Base-by-base conservation (phyloP, 1,140 invertebrate genomes). In the Temnothorax nylanderi region DNA sequence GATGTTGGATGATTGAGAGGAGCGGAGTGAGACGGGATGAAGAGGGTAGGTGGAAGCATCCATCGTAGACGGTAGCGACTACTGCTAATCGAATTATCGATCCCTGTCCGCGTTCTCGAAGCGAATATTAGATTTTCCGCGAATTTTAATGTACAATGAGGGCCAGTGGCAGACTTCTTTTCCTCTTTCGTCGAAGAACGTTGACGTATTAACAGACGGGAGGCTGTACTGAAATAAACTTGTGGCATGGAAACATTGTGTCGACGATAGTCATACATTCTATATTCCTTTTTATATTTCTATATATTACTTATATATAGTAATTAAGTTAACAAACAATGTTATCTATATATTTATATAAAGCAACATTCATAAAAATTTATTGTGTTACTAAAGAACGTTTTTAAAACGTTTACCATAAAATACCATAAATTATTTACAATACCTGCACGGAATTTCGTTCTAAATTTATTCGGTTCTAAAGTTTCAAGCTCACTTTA, bases 71-170 rank as follows among this genome's bases (percentile, higher is more conserved):
- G 77, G 76, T 90, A 86, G 84, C 89, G 87, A 91, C 89, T 90
- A 90, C 85, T 92, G 89, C 89, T 93, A 93, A 93, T 92, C 91
- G 91, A 91, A 91, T 92, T 93, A 93, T 93, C 92, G 92, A 93
- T 92, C 91, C 92, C 80, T 71, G 86, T 77, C 75, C 85, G 76
- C 65, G 58, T 85, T 80, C 87, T 80, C 74, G 64, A 21, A 62
- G 85, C 49, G 87, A 91, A 91, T 91, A 91, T 91, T 91, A 91
- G 85, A 91, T 91, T 91, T 91, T 85, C 87, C 41, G 75, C 74
- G 85, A 91, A 91, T 91, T 90, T 90, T 89, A 85, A 91, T 87
- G 87, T 74, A 75, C 60, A 71, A 76, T 86, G 80, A 81, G 62
- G 82, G 18, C 87, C 78, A 60, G 49, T 62, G 49, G 54, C 74